A percentile compares a stretch with the other conserved stretches of the same genome.
Conservation (phyloP, 2,888 invertebrate genomes). For the Agonum fuliginosum region DNA sequence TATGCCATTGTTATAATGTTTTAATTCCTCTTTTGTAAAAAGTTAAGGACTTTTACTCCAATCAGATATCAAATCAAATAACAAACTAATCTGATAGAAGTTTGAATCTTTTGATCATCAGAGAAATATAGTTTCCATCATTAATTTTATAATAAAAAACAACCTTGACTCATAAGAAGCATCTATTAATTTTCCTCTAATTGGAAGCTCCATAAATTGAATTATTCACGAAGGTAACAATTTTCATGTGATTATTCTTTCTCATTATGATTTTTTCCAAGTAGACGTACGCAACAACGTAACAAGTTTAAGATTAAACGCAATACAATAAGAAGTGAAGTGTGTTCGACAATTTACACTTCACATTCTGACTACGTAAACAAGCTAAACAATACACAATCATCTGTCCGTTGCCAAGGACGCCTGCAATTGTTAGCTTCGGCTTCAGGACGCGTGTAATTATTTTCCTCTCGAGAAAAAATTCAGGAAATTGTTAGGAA, state of each 20-base stretch:
- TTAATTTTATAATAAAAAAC: no score
- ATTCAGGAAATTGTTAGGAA: no score
- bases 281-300: no score
- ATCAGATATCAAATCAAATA: no score
- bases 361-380: constrained; percentile 1
- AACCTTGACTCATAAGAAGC: no score
- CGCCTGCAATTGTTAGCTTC: not conserved
- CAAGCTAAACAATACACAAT: constrained; percentile 41
- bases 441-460: not conserved
- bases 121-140: no score
- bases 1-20: no score
- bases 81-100: no score
- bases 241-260: not conserved
- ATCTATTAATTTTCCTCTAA: no score
- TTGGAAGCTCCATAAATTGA: not conserved
- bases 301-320: constrained; percentile 9
- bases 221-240: not conserved
- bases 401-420: constrained; percentile 22
- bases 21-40: no score
- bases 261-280: not conserved
- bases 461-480: not conserved
- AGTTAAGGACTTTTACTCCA: no score
- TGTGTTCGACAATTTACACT: constrained; percentile 2
- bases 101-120: no score
- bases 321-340: constrained; percentile 30